Evolutionary conservation across 1,140 invertebrate genomes (phyloP), one percentile per base, ranked within the genome.

Genomic region (Drosophila prosaltans): DNA sequence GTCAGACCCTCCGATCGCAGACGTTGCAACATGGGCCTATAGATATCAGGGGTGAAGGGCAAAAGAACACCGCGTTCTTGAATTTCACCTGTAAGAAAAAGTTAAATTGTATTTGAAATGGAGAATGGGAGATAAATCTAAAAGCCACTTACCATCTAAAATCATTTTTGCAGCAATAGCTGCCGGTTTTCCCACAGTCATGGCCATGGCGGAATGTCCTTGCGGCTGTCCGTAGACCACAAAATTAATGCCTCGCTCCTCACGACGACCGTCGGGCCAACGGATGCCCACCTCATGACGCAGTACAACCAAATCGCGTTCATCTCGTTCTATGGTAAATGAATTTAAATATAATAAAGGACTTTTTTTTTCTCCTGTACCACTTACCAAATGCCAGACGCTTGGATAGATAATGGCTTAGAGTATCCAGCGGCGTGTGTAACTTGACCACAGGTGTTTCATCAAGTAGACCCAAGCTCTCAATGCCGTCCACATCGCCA

Each of bases 151-250:
- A 92, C 91, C 98, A 93, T 99, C 97, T 4, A 99, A 93, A 32
- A 99, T 95, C 99, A 99, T 99, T 93, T 99, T 98, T 0, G 97
- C 95, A 4, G 98, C 97, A 82, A 99, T 99, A 5, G 97, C 99
- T 4, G 97, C 95, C 0, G 99, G 98, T 85, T 98, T 96, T 3
- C 99, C 98, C 5, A 99, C 99, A 16, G 98, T 99, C 84, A 97
- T 96, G 1, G 98, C 97, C 99, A 99, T 99, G 4, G 99, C 99
- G 0, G 98, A 99, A 90, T 97, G 97, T 11, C 97, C 96, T 69
- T 94, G 93, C 0, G 93, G 92, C 59, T 98, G 96, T 0, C 99
- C 99, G 82, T 99, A 99, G 36, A 96, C 95, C 0, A 99, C 97
- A 92, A 99, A 95, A 88, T 97, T 98, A 59, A 99, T 97, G 41